These are phyloP conservation scores for Brachionus rotundiformis DNA, from an alignment of 1,140 invertebrate genomes.

Conservation along the genomic window DNA sequence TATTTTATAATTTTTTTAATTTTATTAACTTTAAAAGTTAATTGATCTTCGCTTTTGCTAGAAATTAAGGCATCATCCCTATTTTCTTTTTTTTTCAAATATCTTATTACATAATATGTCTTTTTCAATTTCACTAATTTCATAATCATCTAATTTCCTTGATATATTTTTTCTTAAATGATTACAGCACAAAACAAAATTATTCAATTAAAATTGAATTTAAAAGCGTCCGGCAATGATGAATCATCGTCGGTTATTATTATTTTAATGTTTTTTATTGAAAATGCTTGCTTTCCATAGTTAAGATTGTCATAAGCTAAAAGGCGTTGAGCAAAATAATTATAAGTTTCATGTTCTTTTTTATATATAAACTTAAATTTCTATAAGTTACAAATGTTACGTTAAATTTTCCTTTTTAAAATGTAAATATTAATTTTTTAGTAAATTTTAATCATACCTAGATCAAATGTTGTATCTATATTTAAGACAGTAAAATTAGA, in stretches of 20 bases:
- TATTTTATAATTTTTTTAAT: no score
- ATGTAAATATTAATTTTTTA: neutral
- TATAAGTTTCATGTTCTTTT: neutral
- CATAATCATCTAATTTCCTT: neutral
- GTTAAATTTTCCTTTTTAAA: neutral
- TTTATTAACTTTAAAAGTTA: no score
- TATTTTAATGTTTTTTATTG: neutral
- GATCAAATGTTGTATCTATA: neutral
- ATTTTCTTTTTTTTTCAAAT: neutral
- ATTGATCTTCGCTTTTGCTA: neutral
- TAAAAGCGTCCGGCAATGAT: neutral
- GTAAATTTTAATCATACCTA: neutral
- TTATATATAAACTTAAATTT: neutral
- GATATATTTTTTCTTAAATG: neutral
- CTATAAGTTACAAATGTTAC: neutral
- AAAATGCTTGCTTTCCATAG: neutral
- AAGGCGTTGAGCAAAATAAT: no score
- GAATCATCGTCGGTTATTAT: neutral
- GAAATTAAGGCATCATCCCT: neutral
- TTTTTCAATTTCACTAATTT: neutral
- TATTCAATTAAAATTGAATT: neutral
- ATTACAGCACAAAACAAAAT: conserved; percentile 5
- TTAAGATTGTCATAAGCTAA: neutral
- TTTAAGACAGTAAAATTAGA: neutral
- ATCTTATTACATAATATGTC: neutral